Evolutionary conservation across 2,113 vertebrate species (phyloP).

Genomic region (Notarius quadriscutis): DNA sequence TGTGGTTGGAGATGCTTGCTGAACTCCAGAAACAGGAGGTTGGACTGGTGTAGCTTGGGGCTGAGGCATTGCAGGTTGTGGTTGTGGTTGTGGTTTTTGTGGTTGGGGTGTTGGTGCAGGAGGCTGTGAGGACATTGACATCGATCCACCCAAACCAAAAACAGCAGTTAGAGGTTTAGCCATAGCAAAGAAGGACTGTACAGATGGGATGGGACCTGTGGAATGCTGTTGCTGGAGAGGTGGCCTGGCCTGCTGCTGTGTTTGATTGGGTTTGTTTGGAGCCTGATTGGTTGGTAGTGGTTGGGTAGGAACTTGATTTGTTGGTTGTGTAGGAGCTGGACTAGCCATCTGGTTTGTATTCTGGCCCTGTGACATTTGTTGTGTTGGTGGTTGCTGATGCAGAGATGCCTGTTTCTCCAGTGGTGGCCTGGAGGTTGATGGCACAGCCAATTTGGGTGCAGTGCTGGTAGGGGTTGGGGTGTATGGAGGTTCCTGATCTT

Average conservation of each 20-base stretch:
- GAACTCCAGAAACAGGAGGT: constrained; percentile 39
- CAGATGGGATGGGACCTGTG: constrained; percentile 58
- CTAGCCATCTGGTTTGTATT: constrained; percentile 53
- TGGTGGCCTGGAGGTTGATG: constrained; percentile 67
- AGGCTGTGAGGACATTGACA: constrained; percentile 54
- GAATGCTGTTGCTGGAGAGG: constrained; percentile 50
- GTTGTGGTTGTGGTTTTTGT: constrained; percentile 65
- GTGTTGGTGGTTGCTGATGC: constrained; percentile 64
- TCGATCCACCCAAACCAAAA: constrained; percentile 62
- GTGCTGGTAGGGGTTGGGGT: constrained; percentile 71
- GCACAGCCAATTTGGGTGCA: constrained; percentile 48
- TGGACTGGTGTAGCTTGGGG: constrained; percentile 54
- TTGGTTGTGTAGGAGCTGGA: constrained; percentile 48
- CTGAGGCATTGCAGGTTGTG: constrained; percentile 54
- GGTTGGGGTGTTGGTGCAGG: constrained; percentile 64
- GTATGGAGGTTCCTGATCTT: constrained; percentile 72
- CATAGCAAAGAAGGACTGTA: constrained; percentile 75
- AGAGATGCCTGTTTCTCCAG: constrained; percentile 75
- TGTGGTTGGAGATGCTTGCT: constrained; percentile 17
- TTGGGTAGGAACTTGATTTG: constrained; percentile 58
- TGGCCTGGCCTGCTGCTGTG: constrained; percentile 57
- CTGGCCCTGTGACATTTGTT: background rate
- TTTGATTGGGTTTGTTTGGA: constrained; percentile 42
- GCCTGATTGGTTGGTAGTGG: constrained; percentile 56
- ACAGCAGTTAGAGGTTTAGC: constrained; percentile 75